Evolutionary conservation across 2,888 invertebrate genomes (phyloP), one percentile per base, ranked within the genome.

Genomic region (Leptinotarsa tumamoca): DNA sequence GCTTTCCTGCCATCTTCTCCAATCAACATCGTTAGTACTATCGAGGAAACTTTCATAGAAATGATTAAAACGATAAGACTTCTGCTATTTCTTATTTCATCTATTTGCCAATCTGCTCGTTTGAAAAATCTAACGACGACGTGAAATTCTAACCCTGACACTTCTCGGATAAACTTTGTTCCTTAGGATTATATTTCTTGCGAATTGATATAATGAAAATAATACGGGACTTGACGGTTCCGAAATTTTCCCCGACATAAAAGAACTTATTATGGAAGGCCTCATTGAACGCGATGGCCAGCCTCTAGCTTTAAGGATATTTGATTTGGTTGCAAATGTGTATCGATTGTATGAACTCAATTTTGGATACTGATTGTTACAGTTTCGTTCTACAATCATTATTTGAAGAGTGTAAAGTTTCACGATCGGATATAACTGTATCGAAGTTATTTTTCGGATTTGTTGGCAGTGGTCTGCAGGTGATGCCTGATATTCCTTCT

Each of bases 91-190:
- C 54, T 18, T 18, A 18, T 54, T 54, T 54, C 61, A 15, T 5
- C 14, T 27, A 27, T 27, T 61, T 61, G 15, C 21, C 10, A 23
- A 14, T 23, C 17, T 5, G 15, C 27, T 27, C 15, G 27, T 17
- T 61, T 61, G 61, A 61, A 61, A 61, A 23, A 27, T 18, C 54
- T 21, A 3, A 27, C 61, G 23, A 21, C 21, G 54, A 54, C 61
- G 21, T 17, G 27, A 14, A 61, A 61, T 15, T 61, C 15, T 61
- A 61, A 15, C 61, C 61, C 61, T 61, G 21, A 15, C 61, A 61
- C 61, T 23, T 61, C 14, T 61, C 61, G 27, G 23, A 27, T 27
- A 61, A 61, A 61, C 23, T 61, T 61, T 15, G 23, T 27, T 61
- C 21, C 23, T 27, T 61, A 61, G 23, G 61, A 61, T 15, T 17